These are phyloP conservation scores for Globodera rostochiensis DNA, from an alignment of 1,140 invertebrate species.

Conservation along the genomic window DNA sequence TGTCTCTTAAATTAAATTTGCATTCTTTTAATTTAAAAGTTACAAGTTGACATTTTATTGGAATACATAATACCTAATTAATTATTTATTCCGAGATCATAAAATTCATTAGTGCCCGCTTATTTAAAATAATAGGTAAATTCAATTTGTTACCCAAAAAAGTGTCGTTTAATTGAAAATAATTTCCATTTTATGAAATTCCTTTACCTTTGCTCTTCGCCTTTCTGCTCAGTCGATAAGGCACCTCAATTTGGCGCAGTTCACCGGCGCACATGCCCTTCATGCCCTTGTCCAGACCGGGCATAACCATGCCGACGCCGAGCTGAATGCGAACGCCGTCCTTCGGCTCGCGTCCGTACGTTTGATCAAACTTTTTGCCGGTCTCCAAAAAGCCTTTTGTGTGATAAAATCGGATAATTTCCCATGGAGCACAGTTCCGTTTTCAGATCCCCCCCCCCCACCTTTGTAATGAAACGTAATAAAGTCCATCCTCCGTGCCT, in stretches of 20 bases:
- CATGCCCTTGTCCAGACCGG: slow-evolving; percentile 61
- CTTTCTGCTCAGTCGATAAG: slow-evolving; percentile 61
- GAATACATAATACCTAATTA: no score
- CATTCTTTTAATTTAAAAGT: no score
- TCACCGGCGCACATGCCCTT: slow-evolving; percentile 63
- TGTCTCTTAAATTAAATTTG: no score
- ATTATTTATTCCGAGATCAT: no score
- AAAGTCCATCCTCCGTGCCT: slow-evolving; percentile 59
- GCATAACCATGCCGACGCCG: slow-evolving; percentile 65
- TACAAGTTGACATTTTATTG: no score
- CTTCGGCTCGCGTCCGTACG: slow-evolving; percentile 46
- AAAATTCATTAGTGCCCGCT: no score
- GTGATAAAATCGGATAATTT: no score
- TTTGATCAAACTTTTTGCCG: slow-evolving; percentile 65
- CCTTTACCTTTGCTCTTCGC: slow-evolving; percentile 59
- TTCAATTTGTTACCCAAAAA: no score
- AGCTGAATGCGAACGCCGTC: slow-evolving; percentile 61
- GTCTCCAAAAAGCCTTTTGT: slow-evolving; percentile 55
- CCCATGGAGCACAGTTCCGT: no score
- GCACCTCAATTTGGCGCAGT: slow-evolving; percentile 59
- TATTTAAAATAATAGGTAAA: neutral
- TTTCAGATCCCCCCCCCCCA: neutral
- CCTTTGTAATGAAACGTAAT: slow-evolving; percentile 65
- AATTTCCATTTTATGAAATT: slow-evolving; percentile 5
- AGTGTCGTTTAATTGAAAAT: neutral